Evolutionary conservation across 2,797 vertebrate species (phyloP).

Genomic region (Arnoldichthys spilopterus): DNA sequence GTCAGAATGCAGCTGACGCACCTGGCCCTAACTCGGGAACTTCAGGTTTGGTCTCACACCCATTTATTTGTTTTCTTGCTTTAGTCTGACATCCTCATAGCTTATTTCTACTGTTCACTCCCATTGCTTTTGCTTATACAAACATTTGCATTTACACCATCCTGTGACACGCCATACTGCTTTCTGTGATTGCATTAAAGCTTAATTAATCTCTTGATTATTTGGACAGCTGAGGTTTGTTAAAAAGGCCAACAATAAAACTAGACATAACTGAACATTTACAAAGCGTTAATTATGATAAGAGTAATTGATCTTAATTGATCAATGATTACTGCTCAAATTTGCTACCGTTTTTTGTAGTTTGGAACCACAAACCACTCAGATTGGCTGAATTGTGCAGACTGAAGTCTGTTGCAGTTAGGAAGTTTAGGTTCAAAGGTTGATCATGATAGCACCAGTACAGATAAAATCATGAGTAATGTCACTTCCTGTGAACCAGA

Average conservation of each 20-base stretch:
- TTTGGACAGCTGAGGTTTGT: not conserved
- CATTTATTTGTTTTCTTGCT: constrained; percentile 23
- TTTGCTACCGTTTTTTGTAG: not conserved
- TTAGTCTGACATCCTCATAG: not conserved
- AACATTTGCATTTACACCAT: not conserved
- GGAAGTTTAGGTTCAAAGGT: not conserved
- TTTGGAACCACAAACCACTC: not conserved
- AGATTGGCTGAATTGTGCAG: too few species aligned
- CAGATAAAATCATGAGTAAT: not conserved
- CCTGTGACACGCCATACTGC: not conserved
- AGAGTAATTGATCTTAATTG: not conserved
- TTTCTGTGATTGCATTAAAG: not conserved
- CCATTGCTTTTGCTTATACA: not conserved
- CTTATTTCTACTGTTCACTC: not conserved
- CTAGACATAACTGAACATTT: too few species aligned
- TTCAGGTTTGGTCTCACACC: constrained; percentile 70
- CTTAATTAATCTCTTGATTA: not conserved
- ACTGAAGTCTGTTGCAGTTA: not conserved
- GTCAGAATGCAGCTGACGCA: constrained; percentile 67
- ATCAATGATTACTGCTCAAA: not conserved
- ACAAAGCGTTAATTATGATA: too few species aligned
- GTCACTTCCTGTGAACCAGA: constrained; percentile 2
- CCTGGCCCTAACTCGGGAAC: constrained; percentile 54
- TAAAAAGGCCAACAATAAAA: too few species aligned
- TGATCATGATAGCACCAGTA: not conserved